phyloP scores from a whole-genome alignment of 2,888 invertebrate genomes.

The Amaurobius ferox region DNA sequence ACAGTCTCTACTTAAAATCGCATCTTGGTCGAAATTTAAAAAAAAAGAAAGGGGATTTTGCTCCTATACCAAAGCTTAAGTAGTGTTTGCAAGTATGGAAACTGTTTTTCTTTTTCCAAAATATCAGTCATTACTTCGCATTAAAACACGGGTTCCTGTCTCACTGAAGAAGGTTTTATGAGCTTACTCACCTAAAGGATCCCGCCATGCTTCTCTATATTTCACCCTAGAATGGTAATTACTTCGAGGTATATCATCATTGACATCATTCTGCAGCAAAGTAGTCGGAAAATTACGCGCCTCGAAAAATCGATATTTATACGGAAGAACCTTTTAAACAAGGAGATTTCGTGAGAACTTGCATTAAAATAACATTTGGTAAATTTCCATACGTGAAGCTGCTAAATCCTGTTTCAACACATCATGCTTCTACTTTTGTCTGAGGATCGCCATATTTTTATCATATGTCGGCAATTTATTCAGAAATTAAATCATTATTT shows the following conservation, averaged over 20 bases:
- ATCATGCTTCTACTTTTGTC: no score
- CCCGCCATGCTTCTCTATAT: conserved; percentile 47
- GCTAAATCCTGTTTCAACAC: background rate
- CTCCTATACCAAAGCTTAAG: conserved; percentile 46
- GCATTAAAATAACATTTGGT: conserved; percentile 42
- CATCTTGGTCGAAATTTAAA: conserved; percentile 30
- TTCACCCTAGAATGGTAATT: conserved; percentile 65
- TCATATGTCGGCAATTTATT: no score
- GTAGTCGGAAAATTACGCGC: conserved; percentile 42
- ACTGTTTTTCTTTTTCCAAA: conserved; percentile 32
- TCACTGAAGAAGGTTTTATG: conserved; percentile 30
- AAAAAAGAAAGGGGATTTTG: conserved; percentile 22
- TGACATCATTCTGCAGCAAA: conserved; percentile 9
- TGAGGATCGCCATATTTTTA: no score
- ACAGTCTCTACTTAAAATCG: conserved; percentile 64
- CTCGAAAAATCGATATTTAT: conserved; percentile 46
- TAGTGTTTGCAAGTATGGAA: conserved; percentile 45
- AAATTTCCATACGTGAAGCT: conserved; percentile 19
- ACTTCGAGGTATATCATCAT: conserved; percentile 16
- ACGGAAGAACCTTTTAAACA: conserved; percentile 26
- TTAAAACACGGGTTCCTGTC: conserved; percentile 50
- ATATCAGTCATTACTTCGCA: conserved; percentile 59
- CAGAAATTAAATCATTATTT: no score
- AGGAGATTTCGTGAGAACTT: conserved; percentile 44
- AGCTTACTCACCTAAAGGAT: conserved; percentile 60